Conservation (phyloP, 2,113 vertebrate genomes). For the Nanger granti region DNA sequence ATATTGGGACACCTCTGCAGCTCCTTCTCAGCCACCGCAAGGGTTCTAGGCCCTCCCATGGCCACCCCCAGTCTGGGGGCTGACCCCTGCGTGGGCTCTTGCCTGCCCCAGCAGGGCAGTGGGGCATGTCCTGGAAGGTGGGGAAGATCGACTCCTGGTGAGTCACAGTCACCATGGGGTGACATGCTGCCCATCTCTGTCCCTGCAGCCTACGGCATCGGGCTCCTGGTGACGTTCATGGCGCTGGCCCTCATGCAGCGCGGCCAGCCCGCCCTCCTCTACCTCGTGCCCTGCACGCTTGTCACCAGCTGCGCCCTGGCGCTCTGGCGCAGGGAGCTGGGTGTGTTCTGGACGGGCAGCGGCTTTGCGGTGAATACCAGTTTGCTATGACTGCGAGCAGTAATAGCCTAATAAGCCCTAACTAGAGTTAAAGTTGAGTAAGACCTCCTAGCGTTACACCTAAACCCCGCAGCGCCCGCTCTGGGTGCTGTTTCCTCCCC, state of each 20-base stretch:
- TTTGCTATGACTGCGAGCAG: slow-evolving; percentile 92
- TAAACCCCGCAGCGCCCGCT: not conserved
- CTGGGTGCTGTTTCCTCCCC: not conserved
- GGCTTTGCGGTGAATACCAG: slow-evolving; percentile 99
- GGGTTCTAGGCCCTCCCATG: not conserved
- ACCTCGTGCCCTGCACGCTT: slow-evolving; percentile 97
- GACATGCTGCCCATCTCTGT: not conserved
- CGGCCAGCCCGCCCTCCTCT: slow-evolving; percentile 94
- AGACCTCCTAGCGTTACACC: slow-evolving; percentile 67
- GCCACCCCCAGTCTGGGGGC: fast-evolving
- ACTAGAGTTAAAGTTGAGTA: slow-evolving; percentile 93
- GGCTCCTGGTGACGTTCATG: slow-evolving; percentile 95
- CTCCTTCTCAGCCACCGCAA: not conserved
- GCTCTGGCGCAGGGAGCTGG: slow-evolving; percentile 91
- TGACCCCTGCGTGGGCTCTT: not conserved
- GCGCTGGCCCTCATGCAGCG: slow-evolving; percentile 94
- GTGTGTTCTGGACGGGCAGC: slow-evolving; percentile 96
- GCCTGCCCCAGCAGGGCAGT: no score
- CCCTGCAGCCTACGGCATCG: slow-evolving; percentile 89
- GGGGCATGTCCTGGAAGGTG: not conserved
- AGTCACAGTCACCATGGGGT: not conserved
- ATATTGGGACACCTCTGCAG: fast-evolving
- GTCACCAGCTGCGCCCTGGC: slow-evolving; percentile 90
- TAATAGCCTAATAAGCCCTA: slow-evolving; percentile 81
- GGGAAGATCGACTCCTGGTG: not conserved